A percentile compares a stretch with the other conserved stretches of the same genome.
Conservation (phyloP, 2,888 invertebrate genomes). For the Noctua janthina region DNA sequence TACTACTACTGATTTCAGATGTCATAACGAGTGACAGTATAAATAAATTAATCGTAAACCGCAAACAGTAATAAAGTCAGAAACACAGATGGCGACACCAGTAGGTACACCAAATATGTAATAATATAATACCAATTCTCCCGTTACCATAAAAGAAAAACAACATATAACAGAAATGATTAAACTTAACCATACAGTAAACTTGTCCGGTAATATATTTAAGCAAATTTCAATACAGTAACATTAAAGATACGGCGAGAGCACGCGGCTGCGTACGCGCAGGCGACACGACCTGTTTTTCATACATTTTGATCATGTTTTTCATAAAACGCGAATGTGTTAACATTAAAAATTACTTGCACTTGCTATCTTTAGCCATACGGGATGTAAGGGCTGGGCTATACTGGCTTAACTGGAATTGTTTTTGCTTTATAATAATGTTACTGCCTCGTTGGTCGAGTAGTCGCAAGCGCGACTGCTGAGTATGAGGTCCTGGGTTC, state of each 20-base stretch:
- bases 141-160: slow-evolving; percentile 12
- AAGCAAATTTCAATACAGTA: slow-evolving; percentile 44
- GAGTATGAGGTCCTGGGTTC: no score
- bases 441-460: background rate
- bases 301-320: slow-evolving; percentile 58
- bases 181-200: slow-evolving; percentile 11
- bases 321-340: slow-evolving; percentile 60
- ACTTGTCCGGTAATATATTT: slow-evolving; percentile 34
- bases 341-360: slow-evolving; percentile 65
- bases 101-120: background rate
- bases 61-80: background rate
- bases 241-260: slow-evolving; percentile 43
- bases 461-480: no score
- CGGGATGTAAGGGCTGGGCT: slow-evolving; percentile 31
- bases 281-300: slow-evolving; percentile 52
- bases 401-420: background rate
- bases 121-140: background rate
- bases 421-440: background rate
- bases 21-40: background rate
- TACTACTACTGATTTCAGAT: background rate
- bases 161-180: background rate
- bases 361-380: slow-evolving; percentile 51
- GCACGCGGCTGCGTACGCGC: slow-evolving; percentile 56
- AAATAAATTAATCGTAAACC: background rate
- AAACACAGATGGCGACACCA: background rate